phyloP scores from a whole-genome alignment of 2,888 invertebrate species.

The Xanthorhoe designata region DNA sequence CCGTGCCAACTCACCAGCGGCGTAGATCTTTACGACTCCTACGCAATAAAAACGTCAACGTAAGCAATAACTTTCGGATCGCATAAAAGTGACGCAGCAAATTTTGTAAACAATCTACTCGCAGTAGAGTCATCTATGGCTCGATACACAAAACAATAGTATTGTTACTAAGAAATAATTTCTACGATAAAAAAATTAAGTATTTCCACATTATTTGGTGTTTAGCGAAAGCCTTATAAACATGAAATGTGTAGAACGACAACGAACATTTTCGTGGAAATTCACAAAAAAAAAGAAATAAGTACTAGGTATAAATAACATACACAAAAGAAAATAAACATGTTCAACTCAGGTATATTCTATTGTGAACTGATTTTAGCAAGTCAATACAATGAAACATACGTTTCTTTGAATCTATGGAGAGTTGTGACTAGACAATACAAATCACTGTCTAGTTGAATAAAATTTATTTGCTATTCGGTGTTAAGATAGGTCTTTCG shows the following conservation, averaged over 20 bases:
- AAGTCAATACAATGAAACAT: constrained; percentile 1
- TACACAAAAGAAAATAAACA: neutral
- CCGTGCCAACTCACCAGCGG: constrained; percentile 2
- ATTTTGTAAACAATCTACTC: constrained; percentile 12
- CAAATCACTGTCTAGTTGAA: neutral
- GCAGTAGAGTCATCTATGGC: neutral
- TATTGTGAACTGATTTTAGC: neutral
- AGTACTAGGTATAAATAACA: neutral
- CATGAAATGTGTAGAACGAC: neutral
- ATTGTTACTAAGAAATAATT: neutral
- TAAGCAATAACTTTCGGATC: constrained; percentile 37
- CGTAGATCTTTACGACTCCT: constrained; percentile 39
- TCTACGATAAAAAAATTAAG: neutral
- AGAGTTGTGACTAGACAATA: neutral
- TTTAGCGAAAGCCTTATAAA: too few species aligned
- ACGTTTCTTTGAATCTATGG: neutral
- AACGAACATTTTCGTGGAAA: neutral
- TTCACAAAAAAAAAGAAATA: constrained; percentile 4
- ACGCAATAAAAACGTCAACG: constrained; percentile 48
- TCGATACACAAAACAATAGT: neutral
- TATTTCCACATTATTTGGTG: too few species aligned
- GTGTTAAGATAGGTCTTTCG: neutral
- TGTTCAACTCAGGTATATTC: neutral
- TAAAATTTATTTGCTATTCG: neutral
- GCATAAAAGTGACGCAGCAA: constrained; percentile 24